Evolutionary conservation across 2,797 vertebrate species (phyloP), one percentile per base, ranked within the genome.

Genomic region (Sebastiscus tertius): DNA sequence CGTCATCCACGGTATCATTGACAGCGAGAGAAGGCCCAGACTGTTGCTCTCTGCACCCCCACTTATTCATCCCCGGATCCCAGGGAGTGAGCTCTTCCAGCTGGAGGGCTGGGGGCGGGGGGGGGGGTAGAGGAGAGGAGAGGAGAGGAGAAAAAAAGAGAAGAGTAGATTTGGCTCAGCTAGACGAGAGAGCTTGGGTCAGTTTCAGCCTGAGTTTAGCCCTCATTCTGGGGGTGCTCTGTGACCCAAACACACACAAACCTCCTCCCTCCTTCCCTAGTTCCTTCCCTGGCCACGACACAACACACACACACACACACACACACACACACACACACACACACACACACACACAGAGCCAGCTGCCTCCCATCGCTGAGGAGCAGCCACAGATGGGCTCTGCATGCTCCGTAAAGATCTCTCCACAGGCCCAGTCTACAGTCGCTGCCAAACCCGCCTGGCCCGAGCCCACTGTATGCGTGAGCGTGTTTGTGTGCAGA

Each of bases 321-420:
- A 65, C 74, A 84, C 69, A 61, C 66, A 70, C 75, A 84, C 33
- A 84, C 66, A 79, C 55, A 78, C 66, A 71, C 74, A 75, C 56
- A 87, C 71, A 88, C 73, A 86, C 82, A 86, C 55, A 81, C 90
- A 89, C 88, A 93, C 83, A 73, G 73, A 90, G 85, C 93, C 94
- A 95, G 94, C 94, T 95, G 94, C 94, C 95, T 95, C 91, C 93
- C 90, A 92, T 94, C 93, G 91, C 93, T 56, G 89, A 92, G 92
- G 90, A 94, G 90, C 90, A 91, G 89, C 92, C 94, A 93, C 95
- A 96, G 95, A 95, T 95, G 95, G 95, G 93, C 92, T 89, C 94
- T 94, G 92, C 94, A 93, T 94, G 94, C 94, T 95, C 90, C 87
- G 92, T 96, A 95, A 95, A 95, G 94, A 96, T 95, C 93, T 94